phyloP scores from a whole-genome alignment of 2,113 vertebrate species.

The Etheostoma cragini region DNA sequence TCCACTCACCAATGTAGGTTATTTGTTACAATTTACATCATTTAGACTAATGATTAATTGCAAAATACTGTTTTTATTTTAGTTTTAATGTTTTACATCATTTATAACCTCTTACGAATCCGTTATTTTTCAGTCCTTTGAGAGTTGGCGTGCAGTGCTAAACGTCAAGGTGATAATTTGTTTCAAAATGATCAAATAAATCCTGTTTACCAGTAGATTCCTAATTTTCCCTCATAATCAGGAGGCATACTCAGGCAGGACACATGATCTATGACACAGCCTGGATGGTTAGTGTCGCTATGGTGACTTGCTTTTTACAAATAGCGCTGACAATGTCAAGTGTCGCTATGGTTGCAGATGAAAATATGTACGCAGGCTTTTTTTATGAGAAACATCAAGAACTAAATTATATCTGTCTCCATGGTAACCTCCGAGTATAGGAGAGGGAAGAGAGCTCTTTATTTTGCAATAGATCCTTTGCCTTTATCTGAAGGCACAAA shows the following conservation, averaged over 20 bases:
- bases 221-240: conserved; percentile 56
- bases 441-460: conserved; percentile 72
- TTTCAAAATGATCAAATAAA: conserved; percentile 24
- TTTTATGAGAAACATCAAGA: conserved; percentile 80
- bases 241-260: conserved; percentile 53
- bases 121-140: background rate
- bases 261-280: conserved; percentile 75
- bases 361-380: conserved; percentile 78
- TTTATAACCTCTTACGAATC: background rate
- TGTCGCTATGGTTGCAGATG: conserved; percentile 81
- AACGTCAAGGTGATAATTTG: conserved; percentile 6
- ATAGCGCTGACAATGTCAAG: conserved; percentile 79
- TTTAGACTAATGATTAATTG: background rate
- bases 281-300: conserved; percentile 76
- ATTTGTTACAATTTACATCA: background rate
- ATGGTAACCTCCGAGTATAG: conserved; percentile 80
- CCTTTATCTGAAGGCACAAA: conserved; percentile 66
- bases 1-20: background rate
- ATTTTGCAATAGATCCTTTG: conserved; percentile 72
- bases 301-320: conserved; percentile 80
- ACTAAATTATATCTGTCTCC: conserved; percentile 81
- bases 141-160: background rate
- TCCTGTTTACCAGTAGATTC: conserved; percentile 53
- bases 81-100: background rate
- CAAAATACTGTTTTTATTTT: background rate